Conservation (phyloP, 2,797 vertebrate genomes). For the Molossus alvarezi region DNA sequence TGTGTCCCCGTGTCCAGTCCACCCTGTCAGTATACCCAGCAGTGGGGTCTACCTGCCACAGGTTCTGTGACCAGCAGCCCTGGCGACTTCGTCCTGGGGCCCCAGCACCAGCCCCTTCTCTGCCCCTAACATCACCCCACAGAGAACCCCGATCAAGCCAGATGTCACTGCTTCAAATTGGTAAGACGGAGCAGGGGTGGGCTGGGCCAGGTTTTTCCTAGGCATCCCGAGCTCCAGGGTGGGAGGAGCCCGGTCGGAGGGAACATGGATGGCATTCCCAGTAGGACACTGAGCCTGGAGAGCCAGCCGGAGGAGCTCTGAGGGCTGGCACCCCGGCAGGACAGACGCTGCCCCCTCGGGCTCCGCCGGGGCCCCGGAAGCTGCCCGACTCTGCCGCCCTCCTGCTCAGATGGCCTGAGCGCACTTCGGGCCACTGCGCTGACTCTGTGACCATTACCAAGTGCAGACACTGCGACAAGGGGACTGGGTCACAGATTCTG, state of each 20-base stretch:
- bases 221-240: not conserved
- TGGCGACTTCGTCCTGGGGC: not conserved
- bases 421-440: not conserved
- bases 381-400: not conserved
- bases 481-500: not conserved
- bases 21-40: accelerated
- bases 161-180: not conserved
- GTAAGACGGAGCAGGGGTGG: not conserved
- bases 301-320: not conserved
- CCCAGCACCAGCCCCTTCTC: not conserved
- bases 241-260: not conserved
- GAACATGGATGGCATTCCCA: not conserved
- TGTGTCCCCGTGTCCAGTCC: not conserved
- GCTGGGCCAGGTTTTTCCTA: not conserved
- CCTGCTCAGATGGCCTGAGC: not conserved
- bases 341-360: not conserved
- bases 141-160: not conserved
- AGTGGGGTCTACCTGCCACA: not conserved
- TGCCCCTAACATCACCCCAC: not conserved
- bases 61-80: not conserved
- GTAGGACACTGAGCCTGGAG: not conserved
- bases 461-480: accelerated
- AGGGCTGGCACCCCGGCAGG: not conserved
- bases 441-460: no score
- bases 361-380: not conserved